These are phyloP conservation scores for Stictonetta naevosa DNA, from an alignment of 2,113 vertebrate species.

Conservation along the genomic window DNA sequence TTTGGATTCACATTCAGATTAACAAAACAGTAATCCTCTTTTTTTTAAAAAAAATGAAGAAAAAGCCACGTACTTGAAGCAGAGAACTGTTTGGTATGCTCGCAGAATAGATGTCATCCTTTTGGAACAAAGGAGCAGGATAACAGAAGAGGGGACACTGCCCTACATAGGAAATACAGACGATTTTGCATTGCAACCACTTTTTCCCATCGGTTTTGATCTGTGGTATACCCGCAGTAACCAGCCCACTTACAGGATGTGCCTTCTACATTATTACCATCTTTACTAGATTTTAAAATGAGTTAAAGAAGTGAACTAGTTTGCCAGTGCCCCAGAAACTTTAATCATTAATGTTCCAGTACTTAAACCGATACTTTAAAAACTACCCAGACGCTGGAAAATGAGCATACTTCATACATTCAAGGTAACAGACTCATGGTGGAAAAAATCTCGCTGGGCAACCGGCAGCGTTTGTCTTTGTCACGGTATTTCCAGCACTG, in stretches of 20 bases:
- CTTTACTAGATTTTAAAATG: neutral
- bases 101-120: neutral
- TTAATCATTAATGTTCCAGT: conserved; percentile 33
- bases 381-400: conserved; percentile 50
- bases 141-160: neutral
- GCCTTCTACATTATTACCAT: neutral
- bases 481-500: conserved; percentile 49
- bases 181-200: neutral
- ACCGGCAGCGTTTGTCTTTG: conserved; percentile 11
- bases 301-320: neutral
- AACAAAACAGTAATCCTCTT: neutral
- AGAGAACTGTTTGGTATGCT: neutral
- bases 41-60: neutral
- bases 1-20: conserved; percentile 1
- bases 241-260: neutral
- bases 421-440: conserved; percentile 48
- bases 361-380: neutral
- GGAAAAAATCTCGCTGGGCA: conserved; percentile 68
- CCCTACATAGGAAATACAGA: neutral
- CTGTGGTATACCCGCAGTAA: neutral
- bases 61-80: neutral
- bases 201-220: neutral
- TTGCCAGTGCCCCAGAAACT: neutral
- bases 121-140: neutral
- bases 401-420: conserved; percentile 26